A percentile compares a stretch with the other conserved stretches of the same genome.
phyloP scores from a whole-genome alignment of 2,113 vertebrate genomes.

The Erpornis zantholeuca region DNA sequence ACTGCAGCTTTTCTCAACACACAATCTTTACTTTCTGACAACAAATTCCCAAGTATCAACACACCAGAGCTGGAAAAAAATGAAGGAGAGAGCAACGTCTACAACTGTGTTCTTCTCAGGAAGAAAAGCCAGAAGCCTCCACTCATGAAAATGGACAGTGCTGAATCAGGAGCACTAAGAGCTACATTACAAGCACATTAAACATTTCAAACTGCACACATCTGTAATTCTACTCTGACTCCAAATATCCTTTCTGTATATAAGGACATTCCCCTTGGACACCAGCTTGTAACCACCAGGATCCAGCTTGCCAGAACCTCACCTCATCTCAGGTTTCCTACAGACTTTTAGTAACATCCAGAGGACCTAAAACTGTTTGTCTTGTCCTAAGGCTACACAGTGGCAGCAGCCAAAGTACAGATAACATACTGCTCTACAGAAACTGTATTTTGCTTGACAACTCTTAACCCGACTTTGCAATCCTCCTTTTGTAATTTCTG shows the following conservation, averaged over 20 bases:
- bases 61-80: not conserved
- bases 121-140: not conserved
- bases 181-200: not conserved
- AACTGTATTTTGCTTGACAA: not conserved
- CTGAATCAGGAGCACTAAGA: not conserved
- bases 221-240: not conserved
- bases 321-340: not conserved
- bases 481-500: not conserved
- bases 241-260: not conserved
- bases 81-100: not conserved
- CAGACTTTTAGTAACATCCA: not conserved
- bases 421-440: not conserved
- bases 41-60: not conserved
- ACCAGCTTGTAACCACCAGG: not conserved
- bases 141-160: accelerated
- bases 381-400: not conserved
- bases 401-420: not conserved
- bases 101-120: not conserved
- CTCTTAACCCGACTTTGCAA: not conserved
- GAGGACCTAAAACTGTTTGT: not conserved
- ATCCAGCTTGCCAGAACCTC: not conserved
- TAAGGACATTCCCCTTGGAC: not conserved
- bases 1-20: not conserved
- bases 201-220: not conserved
- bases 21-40: not conserved